Percentiles rank a stretch among this genome's conserved stretches.
These are phyloP conservation scores for Trichosurus vulpecula DNA, from an alignment of 2,797 vertebrate species.

Conservation along the genomic window DNA sequence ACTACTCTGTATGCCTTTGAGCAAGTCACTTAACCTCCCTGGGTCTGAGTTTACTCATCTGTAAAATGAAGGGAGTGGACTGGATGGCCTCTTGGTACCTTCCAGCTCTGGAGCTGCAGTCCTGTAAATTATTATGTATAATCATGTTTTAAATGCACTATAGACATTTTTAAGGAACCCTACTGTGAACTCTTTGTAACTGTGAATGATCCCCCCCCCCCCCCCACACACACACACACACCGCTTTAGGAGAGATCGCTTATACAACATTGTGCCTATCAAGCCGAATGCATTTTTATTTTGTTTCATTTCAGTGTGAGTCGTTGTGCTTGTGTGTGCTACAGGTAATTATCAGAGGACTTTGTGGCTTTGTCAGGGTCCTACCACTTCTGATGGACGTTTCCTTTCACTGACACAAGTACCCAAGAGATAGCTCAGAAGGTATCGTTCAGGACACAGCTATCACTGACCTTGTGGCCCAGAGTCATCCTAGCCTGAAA, in stretches of 20 bases:
- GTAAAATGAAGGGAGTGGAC: not conserved
- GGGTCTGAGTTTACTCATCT: not conserved
- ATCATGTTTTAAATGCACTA: slow-evolving; percentile 26
- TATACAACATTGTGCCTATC: not conserved
- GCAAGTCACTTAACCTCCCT: not conserved
- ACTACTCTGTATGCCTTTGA: not conserved
- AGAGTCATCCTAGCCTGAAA: not conserved
- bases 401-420: not conserved
- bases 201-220: not conserved
- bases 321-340: not conserved
- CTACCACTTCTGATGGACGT: not conserved
- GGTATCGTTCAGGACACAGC: not conserved
- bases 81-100: not conserved
- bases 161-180: not conserved
- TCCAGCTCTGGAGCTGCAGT: not conserved
- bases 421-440: not conserved
- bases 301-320: not conserved
- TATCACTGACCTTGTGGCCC: not conserved
- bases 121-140: not conserved
- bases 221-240: not conserved
- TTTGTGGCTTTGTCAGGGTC: not conserved
- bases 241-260: not conserved
- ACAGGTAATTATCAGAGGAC: not conserved
- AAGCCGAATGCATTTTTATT: not conserved
- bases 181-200: not conserved